These are phyloP conservation scores for Pao palembangensis DNA, from an alignment of 2,113 vertebrate species.

Conservation along the genomic window DNA sequence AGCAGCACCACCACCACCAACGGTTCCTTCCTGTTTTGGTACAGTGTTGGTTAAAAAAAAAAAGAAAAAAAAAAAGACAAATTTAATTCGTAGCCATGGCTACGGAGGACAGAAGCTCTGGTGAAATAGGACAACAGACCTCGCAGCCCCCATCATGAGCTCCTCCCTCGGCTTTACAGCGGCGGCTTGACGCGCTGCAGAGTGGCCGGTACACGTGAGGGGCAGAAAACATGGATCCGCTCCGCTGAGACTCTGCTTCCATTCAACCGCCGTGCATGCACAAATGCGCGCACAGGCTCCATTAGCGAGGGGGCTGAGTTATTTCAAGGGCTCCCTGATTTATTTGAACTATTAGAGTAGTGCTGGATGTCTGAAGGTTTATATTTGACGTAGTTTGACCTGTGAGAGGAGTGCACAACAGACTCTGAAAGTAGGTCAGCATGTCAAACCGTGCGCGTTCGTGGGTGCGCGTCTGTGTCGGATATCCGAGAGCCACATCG, in stretches of 20 bases:
- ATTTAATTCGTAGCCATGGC: constrained; percentile 27
- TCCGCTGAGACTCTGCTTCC: not conserved
- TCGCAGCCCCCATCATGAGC: constrained; percentile 46
- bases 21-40: not conserved
- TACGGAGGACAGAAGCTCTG: constrained; percentile 23
- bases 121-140: constrained; percentile 40
- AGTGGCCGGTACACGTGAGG: constrained; percentile 50
- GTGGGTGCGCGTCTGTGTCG: not conserved
- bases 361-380: not conserved
- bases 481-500: too few species aligned
- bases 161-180: constrained; percentile 17
- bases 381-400: not conserved
- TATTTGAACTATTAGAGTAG: not conserved
- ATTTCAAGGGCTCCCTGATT: too few species aligned
- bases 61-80: not conserved
- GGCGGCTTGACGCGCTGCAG: constrained; percentile 40
- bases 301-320: not conserved
- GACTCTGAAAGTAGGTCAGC: constrained; percentile 65
- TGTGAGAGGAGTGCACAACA: not conserved
- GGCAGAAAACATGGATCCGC: constrained; percentile 42
- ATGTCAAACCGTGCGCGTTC: constrained; percentile 45
- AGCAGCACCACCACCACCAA: not conserved
- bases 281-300: not conserved
- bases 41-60: not conserved
- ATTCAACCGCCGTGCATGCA: not conserved